Evolutionary conservation across 2,113 vertebrate species (phyloP), one percentile per base, ranked within the genome.

Genomic region (Xyrauchen texanus): DNA sequence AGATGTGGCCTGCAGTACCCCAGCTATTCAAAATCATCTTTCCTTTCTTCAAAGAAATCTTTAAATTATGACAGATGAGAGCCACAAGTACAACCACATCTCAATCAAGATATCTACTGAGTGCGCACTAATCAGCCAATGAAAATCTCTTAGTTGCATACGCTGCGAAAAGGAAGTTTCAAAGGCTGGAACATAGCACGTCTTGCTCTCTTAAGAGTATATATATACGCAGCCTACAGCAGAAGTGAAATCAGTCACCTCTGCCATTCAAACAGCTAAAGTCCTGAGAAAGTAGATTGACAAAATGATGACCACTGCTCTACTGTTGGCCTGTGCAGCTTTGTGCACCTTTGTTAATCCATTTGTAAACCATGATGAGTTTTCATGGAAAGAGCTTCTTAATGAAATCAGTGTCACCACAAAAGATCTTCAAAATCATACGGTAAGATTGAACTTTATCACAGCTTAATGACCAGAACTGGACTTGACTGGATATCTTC

Each of bases 31-130:
- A 57, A 57, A 12, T 10, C n/a, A 47, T 76, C 60, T 69, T 76
- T 79, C 79, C 82, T 21, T 45, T 74, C 5, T 86, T 81, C 79
- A 65, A 60, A 60, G 81, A 83, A 83, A 55, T 77, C 16, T 34
- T 5, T 57, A 21, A 63, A 79, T 13, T 58, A 62, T 68, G 45
- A 52, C n/a, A 47, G 15, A n/a, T 15, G 13, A 13, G 42, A 76
- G 15, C 46, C 3, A 6, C 16, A 45, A 60, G 7, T 47, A 82
- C 81, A 81, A 80, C 82, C 80, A 81, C 53, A 80, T 80, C 65
- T 70, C 64, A 67, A 89, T 88, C 85, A 80, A 76, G 47, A 15
- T 42, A 47, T 13, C 42, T 6, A 10, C 21, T 42, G n/a, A 45
- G n/a, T 49, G 4, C 8, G 42, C 11, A 47, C 53, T 42, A 46